Base-by-base conservation (phyloP, 2,113 vertebrate species). In the Bungarus multicinctus region DNA sequence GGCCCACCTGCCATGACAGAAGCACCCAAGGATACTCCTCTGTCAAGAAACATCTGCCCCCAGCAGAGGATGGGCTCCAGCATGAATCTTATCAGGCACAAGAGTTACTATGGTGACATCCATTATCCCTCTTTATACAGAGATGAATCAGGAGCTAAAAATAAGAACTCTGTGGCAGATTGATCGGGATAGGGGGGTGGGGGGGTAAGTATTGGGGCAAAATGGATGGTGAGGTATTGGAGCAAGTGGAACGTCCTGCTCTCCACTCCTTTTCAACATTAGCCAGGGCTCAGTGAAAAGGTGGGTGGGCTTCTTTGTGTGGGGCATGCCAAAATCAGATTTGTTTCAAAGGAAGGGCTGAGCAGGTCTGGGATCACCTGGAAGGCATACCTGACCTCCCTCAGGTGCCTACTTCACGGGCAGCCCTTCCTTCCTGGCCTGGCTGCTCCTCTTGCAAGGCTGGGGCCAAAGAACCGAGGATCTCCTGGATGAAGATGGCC, bases 101-200 rank as follows among this genome's bases (percentile, higher is more conserved):
- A 94, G 93, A 95, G 94, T 97, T 97, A 95, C 97, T 89, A 97
- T 95, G 96, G 96, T 57, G 85, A 96, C 94, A 57, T 85, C 94
- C 39, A 2, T 34, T 94, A 93, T 96, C 94, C 95, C 2, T 45
- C 60, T 93, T 22, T 5, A 11, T 1, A 14, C 91, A 54, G 87
- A 54, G 95, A 85, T 96, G 96, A 96, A 95, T 95, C 96, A 96
- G 93, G 95, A 57, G 20, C 96, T 97, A 97, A 95, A 95, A 95
- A 96, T 96, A 96, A 90, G 74, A 60, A 90, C 64, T 93, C 92
- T 87, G 92, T 52, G 0, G 34, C 2, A 11, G 89, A 89, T 0
- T 85, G 91, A 39, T 3, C 69, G 3, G 5, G 5, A 4, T 81
- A 54, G 18, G n/a, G 0, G 23, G 0, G 91, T 47, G 14, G 93